phyloP scores from a whole-genome alignment of 1,140 invertebrate genomes.

The Pseudomyrmex cubaensis region DNA sequence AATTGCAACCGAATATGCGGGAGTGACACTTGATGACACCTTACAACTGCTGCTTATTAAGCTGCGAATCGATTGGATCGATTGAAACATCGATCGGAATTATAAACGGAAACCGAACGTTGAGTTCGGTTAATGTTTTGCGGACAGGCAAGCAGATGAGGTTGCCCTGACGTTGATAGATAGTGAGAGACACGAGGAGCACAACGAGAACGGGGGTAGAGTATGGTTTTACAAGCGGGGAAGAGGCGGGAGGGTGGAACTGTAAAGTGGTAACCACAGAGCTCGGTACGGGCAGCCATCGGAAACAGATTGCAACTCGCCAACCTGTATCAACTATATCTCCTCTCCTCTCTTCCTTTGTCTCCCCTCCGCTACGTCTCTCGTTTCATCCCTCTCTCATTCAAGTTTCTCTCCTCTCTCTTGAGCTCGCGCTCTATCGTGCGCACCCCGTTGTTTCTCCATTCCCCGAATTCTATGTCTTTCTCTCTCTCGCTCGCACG shows the following conservation, averaged over 20 bases:
- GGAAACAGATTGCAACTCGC: constrained; percentile 81
- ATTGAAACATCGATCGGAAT: too few relatives aligned
- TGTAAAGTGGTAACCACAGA: constrained; percentile 79
- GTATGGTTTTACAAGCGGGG: constrained; percentile 74
- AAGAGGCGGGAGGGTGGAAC: constrained; percentile 33
- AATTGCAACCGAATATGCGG: too few relatives aligned
- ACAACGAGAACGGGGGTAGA: constrained; percentile 20
- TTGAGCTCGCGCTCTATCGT: constrained; percentile 31
- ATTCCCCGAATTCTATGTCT: constrained; percentile 29
- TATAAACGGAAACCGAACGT: constrained; percentile 82
- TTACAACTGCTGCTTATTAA: too few relatives aligned
- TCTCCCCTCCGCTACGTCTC: background rate
- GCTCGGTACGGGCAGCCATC: constrained; percentile 72
- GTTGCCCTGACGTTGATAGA: constrained; percentile 82
- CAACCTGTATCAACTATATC: constrained; percentile 49
- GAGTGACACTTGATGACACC: too few relatives aligned
- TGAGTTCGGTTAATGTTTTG: constrained; percentile 82
- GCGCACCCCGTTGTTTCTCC: constrained; percentile 43
- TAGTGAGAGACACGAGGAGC: constrained; percentile 51
- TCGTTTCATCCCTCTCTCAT: background rate
- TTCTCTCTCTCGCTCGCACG: constrained; percentile 56
- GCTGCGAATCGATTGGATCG: too few relatives aligned
- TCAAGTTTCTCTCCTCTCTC: background rate
- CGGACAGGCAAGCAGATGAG: constrained; percentile 82
- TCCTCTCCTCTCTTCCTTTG: constrained; percentile 13